Evolutionary conservation across 2,797 vertebrate species (phyloP), one percentile per base, ranked within the genome.

Genomic region (Astyanax mexicanus): DNA sequence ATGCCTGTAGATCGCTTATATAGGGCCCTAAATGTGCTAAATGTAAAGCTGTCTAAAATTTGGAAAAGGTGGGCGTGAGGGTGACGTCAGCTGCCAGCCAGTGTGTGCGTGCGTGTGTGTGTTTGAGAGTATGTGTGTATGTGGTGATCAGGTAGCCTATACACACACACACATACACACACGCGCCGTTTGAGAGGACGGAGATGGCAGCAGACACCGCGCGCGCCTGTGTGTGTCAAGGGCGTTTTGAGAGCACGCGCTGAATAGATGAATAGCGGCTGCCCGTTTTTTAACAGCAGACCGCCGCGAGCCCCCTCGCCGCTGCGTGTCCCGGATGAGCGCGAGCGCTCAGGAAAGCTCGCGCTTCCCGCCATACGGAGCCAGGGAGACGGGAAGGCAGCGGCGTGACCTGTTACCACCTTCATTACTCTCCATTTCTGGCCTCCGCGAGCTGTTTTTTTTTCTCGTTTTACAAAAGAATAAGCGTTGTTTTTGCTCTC

Each of bases 71-170:
- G 42, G 69, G 78, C 61, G 80, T 74, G 70, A 38, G 13, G 35
- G 69, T 83, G 76, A 83, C 82, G 82, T 83, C 82, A 83, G 52
- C 66, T 51, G 64, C 32, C 66, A 67, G 47, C 9, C 47, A 8
- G 47, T 19, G n/a, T 19, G 47, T 12, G 51, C 1, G 51, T 51
- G 69, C 67, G 75, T 17, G 49, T 38, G 69, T 23, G 9, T 19
- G n/a, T 19, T n/a, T n/a, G n/a, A n/a, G n/a, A n/a, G 47, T 19
- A 47, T 6, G 47, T 9, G 47, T 9, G n/a, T 21, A 47, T 12
- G 51, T 1, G 23, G 51, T 51, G 79, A 78, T 72, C 76, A 83
- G 82, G 79, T 83, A 60, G n/a, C n/a, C n/a, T n/a, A n/a, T n/a
- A n/a, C n/a, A n/a, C n/a, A n/a, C n/a, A n/a, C n/a, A n/a, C n/a